Evolutionary conservation across 2,797 vertebrate species (phyloP).

Genomic region (Pogonophryne albipinna): DNA sequence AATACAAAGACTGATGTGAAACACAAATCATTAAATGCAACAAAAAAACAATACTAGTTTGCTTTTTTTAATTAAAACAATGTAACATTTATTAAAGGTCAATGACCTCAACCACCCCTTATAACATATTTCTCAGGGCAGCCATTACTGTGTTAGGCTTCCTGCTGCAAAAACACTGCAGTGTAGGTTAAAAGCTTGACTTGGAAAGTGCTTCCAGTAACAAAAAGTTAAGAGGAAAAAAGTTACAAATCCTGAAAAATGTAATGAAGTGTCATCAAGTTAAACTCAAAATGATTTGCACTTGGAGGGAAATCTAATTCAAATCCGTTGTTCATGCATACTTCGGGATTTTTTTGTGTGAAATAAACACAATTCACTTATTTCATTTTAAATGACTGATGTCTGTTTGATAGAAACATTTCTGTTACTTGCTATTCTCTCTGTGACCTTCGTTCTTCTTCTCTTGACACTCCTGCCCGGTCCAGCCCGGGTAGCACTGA

Average conservation of each 20-base stretch:
- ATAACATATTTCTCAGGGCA: not conserved
- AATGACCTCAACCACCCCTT: not conserved
- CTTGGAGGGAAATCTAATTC: not conserved
- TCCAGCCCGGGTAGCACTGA: slow-evolving; percentile 88
- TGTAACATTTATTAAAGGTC: not conserved
- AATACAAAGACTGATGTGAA: not conserved
- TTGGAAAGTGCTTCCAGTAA: not conserved
- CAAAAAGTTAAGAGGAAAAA: not conserved
- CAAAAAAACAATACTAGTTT: not conserved
- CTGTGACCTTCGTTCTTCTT: not conserved
- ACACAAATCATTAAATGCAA: not conserved
- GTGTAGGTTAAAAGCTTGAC: not conserved
- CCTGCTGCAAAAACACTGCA: not conserved
- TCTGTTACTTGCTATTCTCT: not conserved
- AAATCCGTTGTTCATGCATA: not conserved
- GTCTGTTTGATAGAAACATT: not conserved
- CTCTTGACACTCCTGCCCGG: slow-evolving; percentile 80
- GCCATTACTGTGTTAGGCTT: not conserved
- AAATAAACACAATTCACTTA: not conserved
- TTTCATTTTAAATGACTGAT: not conserved
- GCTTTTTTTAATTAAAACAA: not conserved
- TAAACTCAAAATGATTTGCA: not conserved
- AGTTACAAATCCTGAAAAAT: not conserved
- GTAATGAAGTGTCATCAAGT: not conserved
- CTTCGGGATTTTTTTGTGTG: no score